Base-by-base conservation (phyloP, 2,888 invertebrate genomes). In the Leptinotarsa rubiginosa region DNA sequence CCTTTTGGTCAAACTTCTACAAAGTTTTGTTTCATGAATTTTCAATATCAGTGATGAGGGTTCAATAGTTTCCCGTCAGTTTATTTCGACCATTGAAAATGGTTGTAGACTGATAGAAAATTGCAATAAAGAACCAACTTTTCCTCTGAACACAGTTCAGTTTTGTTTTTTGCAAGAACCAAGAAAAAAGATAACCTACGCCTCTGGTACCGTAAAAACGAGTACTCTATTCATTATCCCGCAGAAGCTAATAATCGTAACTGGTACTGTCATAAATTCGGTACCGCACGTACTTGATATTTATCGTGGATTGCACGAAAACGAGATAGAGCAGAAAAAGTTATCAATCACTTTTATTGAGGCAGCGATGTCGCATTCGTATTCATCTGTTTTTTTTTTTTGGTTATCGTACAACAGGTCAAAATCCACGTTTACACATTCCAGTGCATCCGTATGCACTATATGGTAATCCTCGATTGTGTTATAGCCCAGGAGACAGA, bases 361-460 rank as follows among this genome's bases (percentile, higher is more conserved):
- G 31, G 16, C 41, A 25, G 16, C 20, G n/a, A 62, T 62, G 62
- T 41, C 16, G 62, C 41, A 41, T n/a, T 16, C 62, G 41, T 62
- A n/a, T n/a, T 62, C 41, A 62, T 7, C 41, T n/a, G 12, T 20
- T 56, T 20, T 62, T 59, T 62, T 59, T 62, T 62, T 62, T 62
- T 18, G 13, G 20, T n/a, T 31, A 31, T 31, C 31, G 12, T 16
- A 7, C n/a, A 31, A 62, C 69, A 72, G 78, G 78, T 78, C 78
- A 78, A 74, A 76, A 78, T 76, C 69, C 76, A 78, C 76, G 76
- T 78, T 56, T 78, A 52, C 64, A 73, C 78, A 78, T 78, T 75
- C 76, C 78, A 54, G 71, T 70, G 76, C 78, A 78, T 73, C 75
- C 78, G 69, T 74, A 77, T 13, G 62, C 15, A 62, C 31, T 62